Percentiles rank a stretch among this genome's conserved stretches.
These are phyloP conservation scores for Spheniscus humboldti DNA, from an alignment of 2,797 vertebrate species.

Conservation along the genomic window DNA sequence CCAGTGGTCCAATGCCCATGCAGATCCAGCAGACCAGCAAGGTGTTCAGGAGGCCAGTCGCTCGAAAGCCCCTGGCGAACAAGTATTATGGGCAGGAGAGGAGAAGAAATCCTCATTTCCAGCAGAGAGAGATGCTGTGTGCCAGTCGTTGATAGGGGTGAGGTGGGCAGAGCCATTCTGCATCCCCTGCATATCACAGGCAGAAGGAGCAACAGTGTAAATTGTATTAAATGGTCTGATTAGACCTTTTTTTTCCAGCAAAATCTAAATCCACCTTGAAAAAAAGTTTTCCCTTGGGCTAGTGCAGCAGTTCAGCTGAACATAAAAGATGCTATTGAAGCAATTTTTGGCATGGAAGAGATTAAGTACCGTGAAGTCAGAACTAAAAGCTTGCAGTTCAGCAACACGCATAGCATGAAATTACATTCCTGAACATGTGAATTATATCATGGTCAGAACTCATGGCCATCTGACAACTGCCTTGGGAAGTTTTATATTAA, in stretches of 20 bases:
- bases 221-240: background rate
- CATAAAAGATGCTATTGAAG: background rate
- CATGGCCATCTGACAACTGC: background rate
- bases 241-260: background rate
- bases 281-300: background rate
- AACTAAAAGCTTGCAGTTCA: slow-evolving; percentile 1
- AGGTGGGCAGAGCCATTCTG: background rate
- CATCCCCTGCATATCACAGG: background rate
- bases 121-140: background rate
- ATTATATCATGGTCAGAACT: background rate
- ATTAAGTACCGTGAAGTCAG: background rate
- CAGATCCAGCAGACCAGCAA: background rate
- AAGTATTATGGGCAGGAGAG: background rate
- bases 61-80: background rate
- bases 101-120: background rate
- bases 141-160: background rate
- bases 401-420: background rate
- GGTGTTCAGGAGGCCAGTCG: background rate
- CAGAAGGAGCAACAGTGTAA: background rate
- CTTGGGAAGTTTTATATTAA: slow-evolving; percentile 36
- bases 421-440: slow-evolving; percentile 4
- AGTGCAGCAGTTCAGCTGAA: background rate
- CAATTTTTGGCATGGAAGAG: background rate
- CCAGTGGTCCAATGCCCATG: fast-evolving
- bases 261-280: background rate